Base-by-base conservation (phyloP, 1,140 invertebrate species). In the Meloidogyne exigua region DNA sequence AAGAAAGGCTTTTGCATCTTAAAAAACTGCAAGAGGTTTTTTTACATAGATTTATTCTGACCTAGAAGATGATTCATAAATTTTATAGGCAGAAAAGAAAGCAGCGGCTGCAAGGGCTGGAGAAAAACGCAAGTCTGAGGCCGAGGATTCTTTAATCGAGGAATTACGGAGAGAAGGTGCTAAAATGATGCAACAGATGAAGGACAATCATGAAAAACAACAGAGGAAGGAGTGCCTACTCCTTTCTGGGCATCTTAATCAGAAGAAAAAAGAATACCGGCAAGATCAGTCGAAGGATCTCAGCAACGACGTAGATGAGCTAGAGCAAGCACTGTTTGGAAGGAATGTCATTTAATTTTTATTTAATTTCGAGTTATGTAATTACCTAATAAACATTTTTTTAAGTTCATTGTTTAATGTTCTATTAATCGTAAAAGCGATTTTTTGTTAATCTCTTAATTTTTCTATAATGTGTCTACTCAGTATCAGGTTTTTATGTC, bases 171-270 rank as follows among this genome's bases (percentile, higher is more conserved):
- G 65, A 26, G 66, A 76, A 25, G 75, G 65, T 28, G 66, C 66
- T 25, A 42, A 70, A 76, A 76, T 76, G 75, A 76, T 76, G 75
- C 66, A 76, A 26, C 21, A 63, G 10, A 68, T 76, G 57, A 21
- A 36, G 36, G 68, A 76, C 11, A 49, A 75, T 18, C 42, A 68
- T 65, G 49, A 76, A 36, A 32, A 57, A 1, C 75, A 36, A 12
- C n/a, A 72, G 11, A 57, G 49, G 28, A 1, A 67, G 5, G 66
- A 18, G 9, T 25, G 7, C 7, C 28, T 5, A 23, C 18, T n/a
- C 9, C 2, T 69, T 23, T 57, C 49, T n/a, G 63, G 13, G 3
- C 64, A 74, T 36, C 23, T 12, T 28, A 2, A 18, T 9, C 11
- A 28, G 11, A 71, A 73, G 13, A 26, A 68, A 1, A 23, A 65